Evolutionary conservation across 2,888 invertebrate genomes (phyloP), one percentile per base, ranked within the genome.

Genomic region (Orthosia cruda): DNA sequence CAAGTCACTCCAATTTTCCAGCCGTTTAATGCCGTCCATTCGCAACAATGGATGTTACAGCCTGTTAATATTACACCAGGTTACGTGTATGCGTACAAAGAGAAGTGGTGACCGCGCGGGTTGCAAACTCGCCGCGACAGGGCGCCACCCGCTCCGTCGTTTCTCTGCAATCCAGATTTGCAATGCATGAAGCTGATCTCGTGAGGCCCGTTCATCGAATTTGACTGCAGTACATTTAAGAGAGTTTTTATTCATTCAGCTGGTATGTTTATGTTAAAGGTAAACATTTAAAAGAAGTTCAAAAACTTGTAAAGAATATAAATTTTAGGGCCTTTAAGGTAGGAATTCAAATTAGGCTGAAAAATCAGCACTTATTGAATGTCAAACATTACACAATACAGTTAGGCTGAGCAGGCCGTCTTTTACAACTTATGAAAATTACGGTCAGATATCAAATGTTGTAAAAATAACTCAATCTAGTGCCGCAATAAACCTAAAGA

Each of bases 121-220:
- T 45, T 49, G 57, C 54, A 79, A 65, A 71, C 61, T 68, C 4
- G 55, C 47, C 52, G 45, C 32, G 12, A 47, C 55, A 57, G 61
- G 52, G 20, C 26, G 58, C 54, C 40, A 23, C 20, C 16, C 50
- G 47, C 62, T 62, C 20, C 20, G 26, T 13, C 13, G 50, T 47
- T 57, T 57, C 47, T 40, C 9, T 58, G 40, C 63, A 50, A 64
- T 67, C 45, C 20, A 47, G 20, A 82, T 83, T 74, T 71, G 64
- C 64, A 74, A 71, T 81, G 58, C 83, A 74, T 81, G 63, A 80
- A 65, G 32, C 18, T 26, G 63, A n/a, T 49, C 32, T 62, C 65
- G 12, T n/a, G 32, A n/a, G 18, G 52, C 12, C 26, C 54, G 3
- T 7, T n/a, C 57, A 58, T 62, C 54, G 62, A 73, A 62, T 58